Base-by-base conservation (phyloP, 2,113 vertebrate genomes). In the Brachionichthys hirsutus region DNA sequence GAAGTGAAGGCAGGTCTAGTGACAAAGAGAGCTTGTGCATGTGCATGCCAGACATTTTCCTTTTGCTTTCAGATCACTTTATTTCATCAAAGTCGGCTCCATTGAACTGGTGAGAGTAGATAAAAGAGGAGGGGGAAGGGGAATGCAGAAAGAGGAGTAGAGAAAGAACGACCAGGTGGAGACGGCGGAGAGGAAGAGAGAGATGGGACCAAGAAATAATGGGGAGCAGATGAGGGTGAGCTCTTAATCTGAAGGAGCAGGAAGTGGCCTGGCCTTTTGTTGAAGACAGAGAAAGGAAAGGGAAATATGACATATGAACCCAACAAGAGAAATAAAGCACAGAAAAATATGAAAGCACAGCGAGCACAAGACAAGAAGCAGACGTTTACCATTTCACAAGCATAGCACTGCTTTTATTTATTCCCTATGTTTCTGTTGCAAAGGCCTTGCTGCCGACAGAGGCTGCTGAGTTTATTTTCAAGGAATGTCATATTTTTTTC, bases 391-490 rank as follows among this genome's bases (percentile, higher is more conserved):
- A 78, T 83, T 86, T 84, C 63, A 76, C 75, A 82, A 85, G 81
- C 73, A 78, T 87, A 87, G 85, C 82, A 82, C 68, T 67, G 83
- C 77, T 85, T 84, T 82, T 57, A 53, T 84, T 82, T 57, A 53
- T 60, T 8, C 44, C 50, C 49, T 38, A 3, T 2, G 38, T 73
- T 87, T 84, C 75, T 73, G 46, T 75, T 76, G 59, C 61, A 3
- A 71, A 61, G 69, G 80, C 68, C 68, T 85, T 81, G 74, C 59
- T 17, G 92, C 94, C 93, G 93, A 89, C 90, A 86, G 91, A 92
- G 89, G 92, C 92, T 93, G 93, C 86, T 67, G 16, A 46, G 61
- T 92, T 93, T 90, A 87, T 92, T 93, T 92, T 90, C 80, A 67
- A 64, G 86, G 92, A 87, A 92, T 93, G 92, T 92, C 91, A 91